Evolutionary conservation across 2,888 invertebrate genomes (phyloP), one percentile per base, ranked within the genome.

Genomic region (Atethmia centrago): DNA sequence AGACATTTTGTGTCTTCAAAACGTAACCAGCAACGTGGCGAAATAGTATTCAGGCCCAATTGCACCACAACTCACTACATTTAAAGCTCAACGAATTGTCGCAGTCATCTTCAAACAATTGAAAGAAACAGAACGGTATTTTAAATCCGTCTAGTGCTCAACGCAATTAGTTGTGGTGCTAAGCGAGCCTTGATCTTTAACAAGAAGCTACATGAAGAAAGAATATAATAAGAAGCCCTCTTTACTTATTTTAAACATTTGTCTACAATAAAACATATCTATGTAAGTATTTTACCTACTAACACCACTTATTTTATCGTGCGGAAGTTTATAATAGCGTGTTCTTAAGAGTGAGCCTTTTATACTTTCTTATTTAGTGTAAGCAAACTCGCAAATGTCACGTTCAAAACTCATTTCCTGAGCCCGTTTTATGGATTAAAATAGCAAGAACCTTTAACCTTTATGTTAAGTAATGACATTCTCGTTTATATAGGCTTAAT

Each of bases 321-420:
- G 40, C 19, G 56, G 51, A 58, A 55, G 36, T 78, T 49, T 19
- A n/a, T 45, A 21, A 56, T 47, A 40, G 58, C 53, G 79, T 70
- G 63, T 80, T 59, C 45, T 40, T 59, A 40, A 28, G 40, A 63
- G 40, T 58, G 42, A 45, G 36, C 49, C 58, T 84, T 84, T 65
- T 59, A 36, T 49, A 16, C 12, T 69, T 80, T 63, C 40, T 72
- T 68, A 25, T 28, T 56, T 65, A 47, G 64, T 64, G 65, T 58
- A 61, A 65, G 56, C n/a, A 69, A 81, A 71, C 77, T 65, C 45
- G 61, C 85, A 70, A 87, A 75, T 63, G 75, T 49, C 64, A 77
- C 82, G 71, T 81, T 73, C 45, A 12, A 53, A 73, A 79, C 64
- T 75, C 69, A 82, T 74, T 85, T 73, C 79, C 74, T 73, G 65